Evolutionary conservation across 2,113 vertebrate genomes (phyloP).

Genomic region (human): GRCh38 chr16:76783001-76783500

Average conservation of each 20-base stretch:
- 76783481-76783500: background rate
- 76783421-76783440: background rate
- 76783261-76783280: background rate
- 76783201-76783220: background rate
- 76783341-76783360: background rate
- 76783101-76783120: background rate
- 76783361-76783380: background rate
- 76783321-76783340: background rate
- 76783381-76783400: background rate
- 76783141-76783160: background rate
- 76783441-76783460: background rate
- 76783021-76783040: background rate
- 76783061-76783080: accelerated
- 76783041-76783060: background rate
- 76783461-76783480: background rate
- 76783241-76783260: background rate
- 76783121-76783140: background rate
- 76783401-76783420: background rate
- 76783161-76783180: background rate
- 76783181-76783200: background rate
- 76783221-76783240: background rate
- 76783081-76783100: too few species aligned
- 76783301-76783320: background rate
- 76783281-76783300: background rate
- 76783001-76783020: background rate